Evolutionary conservation across 23 tunicate genomes (phyloP), one percentile per base, ranked within the genome.

Genomic region (Phallusia fumigata): DNA sequence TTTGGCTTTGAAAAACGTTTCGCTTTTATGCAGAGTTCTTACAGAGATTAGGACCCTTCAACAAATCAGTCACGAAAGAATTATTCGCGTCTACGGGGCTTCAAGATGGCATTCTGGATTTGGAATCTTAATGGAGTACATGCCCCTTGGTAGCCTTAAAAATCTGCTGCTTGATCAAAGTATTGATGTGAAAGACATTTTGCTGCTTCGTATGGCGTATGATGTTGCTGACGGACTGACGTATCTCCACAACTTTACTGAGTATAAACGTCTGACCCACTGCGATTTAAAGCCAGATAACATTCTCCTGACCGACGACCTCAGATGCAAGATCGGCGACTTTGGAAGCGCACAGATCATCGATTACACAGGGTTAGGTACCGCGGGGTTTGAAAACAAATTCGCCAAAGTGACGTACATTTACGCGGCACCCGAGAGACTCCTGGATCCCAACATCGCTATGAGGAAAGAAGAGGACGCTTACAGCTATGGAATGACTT

Each of bases 121-220:
- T 40, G 86, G 69, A n/a, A 75, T 83, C 1, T 36, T 83, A 22
- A 83, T 83, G 86, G 86, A 83, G 33, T 44, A 83, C 33, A 13
- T 83, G 65, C 86, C 86, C 35, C 31, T 35, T 18, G 86, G 86
- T 28, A 83, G 49, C 33, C 80, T 83, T 0, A 44, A 31, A 79
- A 47, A 73, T 47, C 32, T 83, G 28, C 72, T 83, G 18, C 47
- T 34, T 2, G 86, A 83, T n/a, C 36, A 73, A 73, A 35, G 12
- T 5, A 36, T 73, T 31, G 18, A 13, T 22, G 26, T 74, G 0
- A 65, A 49, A 6, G 18, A 34, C 19, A 30, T 83, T 19, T 35
- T 83, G 69, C 79, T 79, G 45, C 73, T 83, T 31, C 79, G 86
- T 15, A 28, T 74, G 24, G 22, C 79, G 11, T 40, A 24, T 18